Base-by-base conservation (phyloP, 2,113 vertebrate genomes). In the Malurus elegans region DNA sequence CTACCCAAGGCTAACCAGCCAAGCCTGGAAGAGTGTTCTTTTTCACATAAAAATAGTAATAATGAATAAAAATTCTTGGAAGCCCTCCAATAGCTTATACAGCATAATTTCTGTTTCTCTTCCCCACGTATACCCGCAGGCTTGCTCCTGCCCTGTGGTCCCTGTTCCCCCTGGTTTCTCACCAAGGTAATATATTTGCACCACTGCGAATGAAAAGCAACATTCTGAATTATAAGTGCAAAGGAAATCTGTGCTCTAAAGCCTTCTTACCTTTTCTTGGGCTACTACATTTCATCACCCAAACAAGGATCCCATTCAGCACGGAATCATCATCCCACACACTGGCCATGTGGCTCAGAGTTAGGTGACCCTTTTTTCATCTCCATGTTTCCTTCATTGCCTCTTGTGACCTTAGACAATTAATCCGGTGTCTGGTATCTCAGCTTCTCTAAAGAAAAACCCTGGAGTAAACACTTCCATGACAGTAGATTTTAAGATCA, bases 21-120 rank as follows among this genome's bases (percentile, higher is more conserved):
- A 70, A 91, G 64, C 74, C 96, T 97, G 95, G 97, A 97, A 96
- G 86, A 66, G 88, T 96, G 94, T 96, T 96, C 88, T 86, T 74
- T 96, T 97, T 95, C 97, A 90, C 85, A 97, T 97, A 97, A 97
- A 98, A 97, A 94, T 91, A 96, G 93, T 89, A 97, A 98, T 97
- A 95, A 97, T 61, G 91, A 96, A 94, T 95, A 97, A 96, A 98
- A 97, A 89, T 95, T 74, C 28, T 40, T 98, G 97, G 96, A 95
- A 71, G 23, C 23, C n/a, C 21, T 94, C 97, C 98, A 98, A 71
- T 90, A 64, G 53, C 78, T 96, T 93, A 96, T 95, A 90, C 93
- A 96, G 83, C 90, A 92, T 84, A 84, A 91, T 96, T 93, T 95
- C 80, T 94, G 95, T 91, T 97, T 93, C 88, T 95, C 75, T 86